Percentiles rank a stretch among this genome's conserved stretches.
Evolutionary conservation across 2,797 vertebrate genomes (phyloP).

Genomic region (Paramormyrops hopkinsi): DNA sequence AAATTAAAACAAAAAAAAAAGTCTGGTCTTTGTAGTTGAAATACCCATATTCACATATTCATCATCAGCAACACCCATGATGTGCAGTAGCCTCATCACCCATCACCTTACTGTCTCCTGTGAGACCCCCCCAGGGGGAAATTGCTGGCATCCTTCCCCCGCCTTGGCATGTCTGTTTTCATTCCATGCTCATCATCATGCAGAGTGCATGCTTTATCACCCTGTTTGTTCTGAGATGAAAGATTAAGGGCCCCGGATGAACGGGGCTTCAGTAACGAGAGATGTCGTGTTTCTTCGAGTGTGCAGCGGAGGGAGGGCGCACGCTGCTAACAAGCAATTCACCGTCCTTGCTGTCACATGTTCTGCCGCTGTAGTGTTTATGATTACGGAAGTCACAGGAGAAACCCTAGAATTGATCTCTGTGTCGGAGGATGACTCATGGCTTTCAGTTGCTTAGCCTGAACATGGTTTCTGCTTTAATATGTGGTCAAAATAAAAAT

Average conservation of each 20-base stretch:
- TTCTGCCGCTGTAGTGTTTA: constrained; percentile 31
- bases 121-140: background rate
- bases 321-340: constrained; percentile 31
- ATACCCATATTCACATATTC: background rate
- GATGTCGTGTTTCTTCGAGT: background rate
- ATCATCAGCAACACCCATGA: background rate
- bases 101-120: background rate
- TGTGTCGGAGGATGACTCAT: constrained; percentile 21
- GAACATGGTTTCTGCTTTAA: background rate
- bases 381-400: constrained; percentile 18
- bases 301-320: background rate
- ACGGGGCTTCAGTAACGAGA: background rate
- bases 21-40: background rate
- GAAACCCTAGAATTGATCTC: constrained; percentile 4
- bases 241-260: background rate
- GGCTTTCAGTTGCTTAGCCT: constrained; percentile 20
- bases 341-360: constrained; percentile 30
- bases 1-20: background rate
- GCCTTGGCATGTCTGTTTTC: background rate
- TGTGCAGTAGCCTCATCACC: background rate
- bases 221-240: constrained; percentile 1
- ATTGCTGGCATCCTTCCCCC: background rate
- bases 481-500: background rate
- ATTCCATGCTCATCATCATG: background rate
- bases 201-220: background rate